Conservation (phyloP, 1,140 invertebrate species). For the Cydia pomonella region DNA sequence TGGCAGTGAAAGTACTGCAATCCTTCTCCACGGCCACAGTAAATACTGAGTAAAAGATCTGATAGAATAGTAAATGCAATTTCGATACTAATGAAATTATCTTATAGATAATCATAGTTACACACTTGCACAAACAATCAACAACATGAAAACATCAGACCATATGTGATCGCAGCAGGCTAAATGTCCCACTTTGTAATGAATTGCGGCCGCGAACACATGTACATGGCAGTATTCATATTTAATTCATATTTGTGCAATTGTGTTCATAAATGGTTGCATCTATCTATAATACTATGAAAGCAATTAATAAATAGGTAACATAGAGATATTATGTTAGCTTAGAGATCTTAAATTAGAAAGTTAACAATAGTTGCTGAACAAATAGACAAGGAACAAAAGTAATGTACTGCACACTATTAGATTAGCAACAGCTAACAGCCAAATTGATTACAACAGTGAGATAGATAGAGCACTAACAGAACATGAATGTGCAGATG, state of each 20-base stretch:
- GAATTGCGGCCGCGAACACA: no score
- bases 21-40: background rate
- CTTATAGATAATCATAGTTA: background rate
- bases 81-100: constrained; percentile 12
- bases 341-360: constrained; percentile 7
- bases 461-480: constrained; percentile 12
- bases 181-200: no score
- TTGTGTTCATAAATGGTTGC: background rate
- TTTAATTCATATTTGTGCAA: no score
- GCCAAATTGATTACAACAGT: background rate
- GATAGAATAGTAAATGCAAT: constrained; percentile 25
- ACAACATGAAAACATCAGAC: background rate
- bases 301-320: constrained; percentile 9
- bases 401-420: constrained; percentile 1
- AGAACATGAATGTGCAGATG: background rate
- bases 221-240: no score
- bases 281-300: constrained; percentile 24
- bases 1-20: background rate
- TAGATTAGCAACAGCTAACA: background rate
- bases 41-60: background rate
- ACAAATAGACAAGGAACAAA: constrained; percentile 6
- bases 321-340: constrained; percentile 22
- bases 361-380: background rate
- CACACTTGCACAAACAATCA: background rate
- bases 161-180: no score